Evolutionary conservation across 2,888 invertebrate species (phyloP).

Genomic region (Agrochola lychnidis): DNA sequence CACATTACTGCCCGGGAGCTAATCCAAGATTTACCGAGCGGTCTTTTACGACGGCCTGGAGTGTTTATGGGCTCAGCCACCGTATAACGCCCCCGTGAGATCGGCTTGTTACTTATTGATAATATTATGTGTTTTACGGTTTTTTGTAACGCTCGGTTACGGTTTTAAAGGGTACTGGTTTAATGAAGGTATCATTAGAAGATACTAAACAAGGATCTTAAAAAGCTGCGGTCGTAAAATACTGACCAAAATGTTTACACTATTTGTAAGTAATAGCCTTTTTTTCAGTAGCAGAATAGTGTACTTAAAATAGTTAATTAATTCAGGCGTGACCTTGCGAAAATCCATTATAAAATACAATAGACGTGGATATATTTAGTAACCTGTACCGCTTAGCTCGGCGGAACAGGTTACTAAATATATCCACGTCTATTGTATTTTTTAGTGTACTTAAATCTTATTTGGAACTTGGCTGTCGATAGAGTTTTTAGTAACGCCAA

Average conservation of each 20-base stretch:
- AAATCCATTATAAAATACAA: no score
- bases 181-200: background rate
- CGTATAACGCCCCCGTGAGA: slow-evolving; percentile 50
- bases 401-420: no score
- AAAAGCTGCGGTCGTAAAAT: background rate
- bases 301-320: no score
- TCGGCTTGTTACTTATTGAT: slow-evolving; percentile 55
- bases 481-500: no score
- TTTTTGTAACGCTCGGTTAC: slow-evolving; percentile 15
- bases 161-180: slow-evolving; percentile 30
- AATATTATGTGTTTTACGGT: slow-evolving; percentile 48
- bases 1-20: slow-evolving; percentile 47
- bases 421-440: no score
- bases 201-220: background rate
- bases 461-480: background rate
- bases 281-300: background rate
- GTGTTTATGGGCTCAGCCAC: slow-evolving; percentile 55
- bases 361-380: no score
- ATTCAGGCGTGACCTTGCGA: no score
- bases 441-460: background rate
- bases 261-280: background rate
- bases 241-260: background rate
- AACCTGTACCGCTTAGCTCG: no score
- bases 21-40: slow-evolving; percentile 63
- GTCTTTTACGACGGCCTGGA: slow-evolving; percentile 54